Evolutionary conservation across 2,113 vertebrate species (phyloP), one percentile per base, ranked within the genome.

Genomic region (Dipodomys stephensi): DNA sequence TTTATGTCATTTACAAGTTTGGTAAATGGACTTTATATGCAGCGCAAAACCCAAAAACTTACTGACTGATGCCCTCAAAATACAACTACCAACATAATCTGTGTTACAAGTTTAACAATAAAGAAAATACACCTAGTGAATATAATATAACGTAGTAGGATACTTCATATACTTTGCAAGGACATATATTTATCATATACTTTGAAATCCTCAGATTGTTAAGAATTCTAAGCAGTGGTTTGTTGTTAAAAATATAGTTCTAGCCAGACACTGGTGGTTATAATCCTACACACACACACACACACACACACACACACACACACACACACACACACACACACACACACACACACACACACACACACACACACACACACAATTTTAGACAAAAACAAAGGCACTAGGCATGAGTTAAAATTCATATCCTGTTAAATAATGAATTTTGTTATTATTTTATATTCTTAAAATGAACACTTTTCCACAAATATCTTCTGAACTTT

Each of bases 1-100:
- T 94, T 53, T 67, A 69, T 68, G 65, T 88, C 85, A 92, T 93
- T 96, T 92, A 74, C 79, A 95, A 96, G 95, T 95, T 82, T 92
- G 95, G 96, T 94, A 71, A 96, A 79, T 23, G 25, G 64, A 69
- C 15, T 71, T 85, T 94, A 73, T 3, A 2, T 85, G 57, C 32
- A 69, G 13, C 79, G 86, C 19, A 90, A 74, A 92, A 82, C 78
- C 74, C 90, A 74, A 71, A 49, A 73, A 96, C 49, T 93, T 93
- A 94, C 4, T 83, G 86, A 82, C 86, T 95, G 80, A 96, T 80
- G n/a, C 35, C 74, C 60, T 30, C 82, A 92, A 92, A 92, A 92
- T 93, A 88, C 92, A 95, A 92, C 39, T 23, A 68, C 49, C 39
- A 88, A 32, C 67, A 93, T 32, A 9, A 35, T 32, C 91, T 84